These are phyloP conservation scores for Germaria angustata DNA, from an alignment of 2,888 invertebrate genomes.

Conservation along the genomic window DNA sequence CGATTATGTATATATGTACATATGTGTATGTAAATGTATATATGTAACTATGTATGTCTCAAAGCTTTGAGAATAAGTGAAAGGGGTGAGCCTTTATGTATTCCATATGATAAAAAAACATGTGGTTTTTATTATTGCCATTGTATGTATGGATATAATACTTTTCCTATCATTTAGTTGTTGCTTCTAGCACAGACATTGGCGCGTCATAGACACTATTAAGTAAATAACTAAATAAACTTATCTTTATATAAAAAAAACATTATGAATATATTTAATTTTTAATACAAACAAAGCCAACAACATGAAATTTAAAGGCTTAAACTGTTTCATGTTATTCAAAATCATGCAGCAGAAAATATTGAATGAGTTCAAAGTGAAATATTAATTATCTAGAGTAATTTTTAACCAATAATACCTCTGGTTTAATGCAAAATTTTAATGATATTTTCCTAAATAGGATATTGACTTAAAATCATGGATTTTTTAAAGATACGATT, in stretches of 20 bases:
- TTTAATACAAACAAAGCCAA: neutral
- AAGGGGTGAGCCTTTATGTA: conserved; percentile 15
- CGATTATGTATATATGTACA: neutral
- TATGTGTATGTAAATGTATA: neutral
- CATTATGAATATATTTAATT: conserved; percentile 31
- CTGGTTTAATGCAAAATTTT: too few species aligned
- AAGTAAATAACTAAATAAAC: conserved; percentile 29
- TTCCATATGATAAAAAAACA: conserved; percentile 57
- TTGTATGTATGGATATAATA: conserved; percentile 7
- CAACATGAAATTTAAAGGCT: too few species aligned
- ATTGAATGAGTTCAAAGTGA: too few species aligned
- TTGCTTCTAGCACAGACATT: conserved; percentile 14
- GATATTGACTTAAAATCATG: too few species aligned
- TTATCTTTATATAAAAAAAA: conserved; percentile 21
- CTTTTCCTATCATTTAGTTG: neutral
- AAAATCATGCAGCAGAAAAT: too few species aligned
- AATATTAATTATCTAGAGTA: too few species aligned
- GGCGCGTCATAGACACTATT: conserved; percentile 21
- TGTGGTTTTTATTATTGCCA: conserved; percentile 15
- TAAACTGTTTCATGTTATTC: too few species aligned
- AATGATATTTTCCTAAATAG: too few species aligned
- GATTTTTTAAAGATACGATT: too few species aligned
- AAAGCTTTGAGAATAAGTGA: neutral
- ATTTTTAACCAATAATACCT: too few species aligned
- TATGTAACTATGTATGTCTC: too few species aligned